Evolutionary conservation across 2,888 invertebrate genomes (phyloP), one percentile per base, ranked within the genome.

Genomic region (Apamea epomidion): DNA sequence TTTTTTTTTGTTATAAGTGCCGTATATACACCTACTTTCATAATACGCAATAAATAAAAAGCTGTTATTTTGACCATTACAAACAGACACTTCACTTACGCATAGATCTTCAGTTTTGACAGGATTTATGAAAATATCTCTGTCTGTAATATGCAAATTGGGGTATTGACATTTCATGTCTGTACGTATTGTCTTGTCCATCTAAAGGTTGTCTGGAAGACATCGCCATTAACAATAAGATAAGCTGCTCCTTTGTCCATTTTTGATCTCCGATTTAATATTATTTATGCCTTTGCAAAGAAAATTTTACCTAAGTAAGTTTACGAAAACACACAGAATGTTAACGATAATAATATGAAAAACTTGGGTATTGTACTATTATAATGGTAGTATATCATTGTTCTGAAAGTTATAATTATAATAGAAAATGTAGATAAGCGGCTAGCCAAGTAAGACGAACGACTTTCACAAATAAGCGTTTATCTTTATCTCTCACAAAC

Each of bases 401-500:
- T 74, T 54, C 54, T 62, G 58, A 77, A 81, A 74, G 58, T 78
- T 82, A 60, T 82, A 77, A 84, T 75, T 82, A 75, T 72, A 68
- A 51, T 42, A 48, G 37, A 71, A 64, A 68, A 18, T 62, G 32
- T 8, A 62, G 75, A 82, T 75, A 86, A 83, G 78, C 69, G 72
- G 67, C 74, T 67, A 78, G 78, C 81, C 70, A 73, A 83, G 74
- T 72, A 87, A 88, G 82, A 86, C 82, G 82, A 83, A 87, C 73
- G 82, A 77, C 84, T 82, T 87, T 83, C 80, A 83, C 87, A 88
- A 89, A 89, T 89, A 88, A 89, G 74, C 82, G 80, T 90, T 85
- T 82, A 82, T 82, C 84, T 88, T 87, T 88, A 89, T 89, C 86
- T 84, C 71, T 73, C 74, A 76, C 79, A 85, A 88, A 89, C 81